Conservation (phyloP, 2,113 vertebrate species). For the Etheostoma cragini region DNA sequence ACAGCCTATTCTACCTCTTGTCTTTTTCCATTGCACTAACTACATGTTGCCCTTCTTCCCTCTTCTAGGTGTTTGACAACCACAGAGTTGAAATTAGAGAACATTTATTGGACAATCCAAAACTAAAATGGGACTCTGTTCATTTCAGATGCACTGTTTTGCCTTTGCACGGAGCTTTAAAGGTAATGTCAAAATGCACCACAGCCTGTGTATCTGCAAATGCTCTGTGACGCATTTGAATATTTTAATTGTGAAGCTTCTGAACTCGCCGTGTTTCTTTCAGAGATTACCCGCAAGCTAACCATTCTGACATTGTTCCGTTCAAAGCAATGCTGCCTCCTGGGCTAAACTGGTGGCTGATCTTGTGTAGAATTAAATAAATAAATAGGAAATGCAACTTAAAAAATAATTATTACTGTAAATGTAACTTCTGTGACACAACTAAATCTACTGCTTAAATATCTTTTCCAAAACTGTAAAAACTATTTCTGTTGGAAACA, state of each 20-base stretch:
- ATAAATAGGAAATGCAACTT: too few species aligned
- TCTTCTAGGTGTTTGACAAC: background rate
- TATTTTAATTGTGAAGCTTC: slow-evolving; percentile 17
- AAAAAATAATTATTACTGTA: too few species aligned
- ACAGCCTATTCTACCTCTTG: background rate
- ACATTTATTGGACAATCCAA: slow-evolving; percentile 11
- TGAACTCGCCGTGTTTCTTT: slow-evolving; percentile 11
- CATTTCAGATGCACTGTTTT: background rate
- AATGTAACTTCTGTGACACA: background rate
- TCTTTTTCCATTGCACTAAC: slow-evolving; percentile 9
- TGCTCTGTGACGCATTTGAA: slow-evolving; percentile 14
- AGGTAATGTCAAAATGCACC: slow-evolving; percentile 26
- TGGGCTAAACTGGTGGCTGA: slow-evolving; percentile 9
- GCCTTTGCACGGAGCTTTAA: slow-evolving; percentile 1
- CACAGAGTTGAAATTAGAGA: background rate
- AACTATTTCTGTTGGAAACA: background rate
- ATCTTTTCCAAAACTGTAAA: background rate
- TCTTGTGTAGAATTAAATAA: background rate
- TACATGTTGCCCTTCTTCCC: background rate
- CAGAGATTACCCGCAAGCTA: slow-evolving; percentile 25
- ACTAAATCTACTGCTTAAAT: background rate
- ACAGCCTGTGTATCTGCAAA: background rate
- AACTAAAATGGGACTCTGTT: background rate
- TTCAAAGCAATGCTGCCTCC: slow-evolving; percentile 30
- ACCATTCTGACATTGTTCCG: slow-evolving; percentile 12